Evolutionary conservation across 64 coral and sea anemone species (phyloP).

Genomic region (Acropora tenuis): DNA sequence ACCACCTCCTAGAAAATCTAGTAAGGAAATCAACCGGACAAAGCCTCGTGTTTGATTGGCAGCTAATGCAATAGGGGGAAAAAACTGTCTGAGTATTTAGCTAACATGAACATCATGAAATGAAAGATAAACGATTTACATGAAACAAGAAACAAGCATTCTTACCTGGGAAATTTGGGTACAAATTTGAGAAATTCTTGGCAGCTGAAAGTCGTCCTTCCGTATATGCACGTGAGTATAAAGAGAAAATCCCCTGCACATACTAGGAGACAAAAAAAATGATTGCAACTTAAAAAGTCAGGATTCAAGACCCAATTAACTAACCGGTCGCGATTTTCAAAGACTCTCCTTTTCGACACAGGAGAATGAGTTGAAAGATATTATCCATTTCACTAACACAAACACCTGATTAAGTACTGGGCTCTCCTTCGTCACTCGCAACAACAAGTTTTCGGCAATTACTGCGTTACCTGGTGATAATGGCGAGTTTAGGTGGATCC

Average conservation of each 20-base stretch:
- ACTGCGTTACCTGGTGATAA: slow-evolving; percentile 89
- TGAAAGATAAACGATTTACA: background rate
- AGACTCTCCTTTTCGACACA: background rate
- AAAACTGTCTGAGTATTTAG: no score
- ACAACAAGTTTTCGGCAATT: background rate
- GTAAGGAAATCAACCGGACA: no score
- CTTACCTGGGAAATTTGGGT: slow-evolving; percentile 95
- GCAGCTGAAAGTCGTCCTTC: slow-evolving; percentile 86
- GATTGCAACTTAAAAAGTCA: background rate
- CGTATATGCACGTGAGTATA: slow-evolving; percentile 90
- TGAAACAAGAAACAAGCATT: background rate
- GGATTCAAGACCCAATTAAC: no score
- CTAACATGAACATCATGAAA: no score
- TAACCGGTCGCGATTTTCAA: no score
- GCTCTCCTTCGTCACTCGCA: no score
- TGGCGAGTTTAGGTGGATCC: slow-evolving; percentile 96
- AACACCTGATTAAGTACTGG: no score
- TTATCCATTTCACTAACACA: no score
- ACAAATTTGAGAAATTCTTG: slow-evolving; percentile 75
- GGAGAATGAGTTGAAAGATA: background rate
- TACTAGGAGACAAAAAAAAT: background rate
- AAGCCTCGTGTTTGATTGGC: no score
- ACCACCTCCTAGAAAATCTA: no score
- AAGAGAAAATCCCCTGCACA: slow-evolving; percentile 86
- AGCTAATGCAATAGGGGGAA: no score